Conservation (phyloP, 2,888 invertebrate genomes). For the Polietes domitor region DNA sequence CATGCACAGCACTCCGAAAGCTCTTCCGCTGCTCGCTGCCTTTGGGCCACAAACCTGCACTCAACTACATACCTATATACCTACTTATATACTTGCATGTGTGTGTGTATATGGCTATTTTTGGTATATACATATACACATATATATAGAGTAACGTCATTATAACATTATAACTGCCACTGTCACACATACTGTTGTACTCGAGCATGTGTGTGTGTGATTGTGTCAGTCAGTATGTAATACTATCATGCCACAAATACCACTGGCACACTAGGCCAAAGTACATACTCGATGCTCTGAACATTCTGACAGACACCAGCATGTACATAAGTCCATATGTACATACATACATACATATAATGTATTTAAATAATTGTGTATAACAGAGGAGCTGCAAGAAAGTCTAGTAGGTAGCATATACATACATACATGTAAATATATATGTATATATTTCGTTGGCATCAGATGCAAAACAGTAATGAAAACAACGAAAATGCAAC, state of each 20-base stretch:
- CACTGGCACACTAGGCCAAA: constrained; percentile 56
- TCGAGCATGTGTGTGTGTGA: not conserved
- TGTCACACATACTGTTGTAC: constrained; percentile 50
- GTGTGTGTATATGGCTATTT: not conserved
- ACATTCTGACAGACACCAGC: constrained; percentile 1
- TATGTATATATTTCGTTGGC: not conserved
- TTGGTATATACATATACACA: not conserved
- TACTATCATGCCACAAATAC: constrained; percentile 49
- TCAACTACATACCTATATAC: not conserved
- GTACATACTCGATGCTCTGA: constrained; percentile 2
- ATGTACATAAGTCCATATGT: not conserved
- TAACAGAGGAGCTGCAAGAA: not conserved
- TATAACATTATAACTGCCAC: constrained; percentile 62
- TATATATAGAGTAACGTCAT: constrained; percentile 44
- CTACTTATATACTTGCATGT: not conserved
- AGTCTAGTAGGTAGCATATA: not conserved
- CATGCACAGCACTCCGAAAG: not conserved
- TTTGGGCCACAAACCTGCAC: constrained; percentile 12
- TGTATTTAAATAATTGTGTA: constrained; percentile 50
- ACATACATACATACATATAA: not conserved
- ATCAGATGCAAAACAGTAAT: constrained; percentile 70
- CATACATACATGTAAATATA: too few species aligned
- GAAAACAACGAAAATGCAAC: constrained; percentile 67
- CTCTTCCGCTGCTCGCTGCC: not conserved
- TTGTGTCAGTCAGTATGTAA: not conserved